Percentiles rank a stretch among this genome's conserved stretches.
Evolutionary conservation across 2,113 vertebrate species (phyloP).

Genomic region (Philantomba maxwellii): DNA sequence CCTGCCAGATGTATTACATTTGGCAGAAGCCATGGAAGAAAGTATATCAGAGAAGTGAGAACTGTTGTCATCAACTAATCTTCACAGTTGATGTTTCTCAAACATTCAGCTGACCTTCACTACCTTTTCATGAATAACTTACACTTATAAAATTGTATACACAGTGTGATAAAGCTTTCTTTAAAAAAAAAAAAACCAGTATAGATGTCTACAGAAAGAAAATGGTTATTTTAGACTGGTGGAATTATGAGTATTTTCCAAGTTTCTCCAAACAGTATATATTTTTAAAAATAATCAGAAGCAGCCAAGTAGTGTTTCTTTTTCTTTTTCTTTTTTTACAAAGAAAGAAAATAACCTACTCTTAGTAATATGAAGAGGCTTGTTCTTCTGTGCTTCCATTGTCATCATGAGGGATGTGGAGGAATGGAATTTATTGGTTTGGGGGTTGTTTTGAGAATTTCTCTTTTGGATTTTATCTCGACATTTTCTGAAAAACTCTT

Average conservation of each 20-base stretch:
- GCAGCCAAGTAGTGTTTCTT: neutral
- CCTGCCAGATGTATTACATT: slow-evolving; percentile 28
- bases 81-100: slow-evolving; percentile 22
- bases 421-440: slow-evolving; percentile 37
- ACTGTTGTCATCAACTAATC: slow-evolving; percentile 2
- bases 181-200: neutral
- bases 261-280: neutral
- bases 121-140: slow-evolving; percentile 13
- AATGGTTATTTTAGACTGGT: neutral
- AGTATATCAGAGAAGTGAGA: slow-evolving; percentile 41
- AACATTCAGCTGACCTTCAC: slow-evolving; percentile 24
- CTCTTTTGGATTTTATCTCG: slow-evolving; percentile 29
- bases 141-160: neutral
- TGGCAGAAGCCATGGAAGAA: slow-evolving; percentile 24
- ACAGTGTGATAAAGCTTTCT: neutral
- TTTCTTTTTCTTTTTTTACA: neutral
- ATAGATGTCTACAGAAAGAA: neutral
- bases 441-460: slow-evolving; percentile 38
- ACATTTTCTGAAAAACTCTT: slow-evolving; percentile 35
- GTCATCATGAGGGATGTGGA: neutral
- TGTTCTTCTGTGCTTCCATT: neutral
- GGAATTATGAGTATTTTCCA: neutral
- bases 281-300: slow-evolving; percentile 1
- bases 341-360: neutral
- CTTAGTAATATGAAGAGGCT: neutral